phyloP scores from a whole-genome alignment of 1,140 invertebrate genomes.

The Sipha flava region DNA sequence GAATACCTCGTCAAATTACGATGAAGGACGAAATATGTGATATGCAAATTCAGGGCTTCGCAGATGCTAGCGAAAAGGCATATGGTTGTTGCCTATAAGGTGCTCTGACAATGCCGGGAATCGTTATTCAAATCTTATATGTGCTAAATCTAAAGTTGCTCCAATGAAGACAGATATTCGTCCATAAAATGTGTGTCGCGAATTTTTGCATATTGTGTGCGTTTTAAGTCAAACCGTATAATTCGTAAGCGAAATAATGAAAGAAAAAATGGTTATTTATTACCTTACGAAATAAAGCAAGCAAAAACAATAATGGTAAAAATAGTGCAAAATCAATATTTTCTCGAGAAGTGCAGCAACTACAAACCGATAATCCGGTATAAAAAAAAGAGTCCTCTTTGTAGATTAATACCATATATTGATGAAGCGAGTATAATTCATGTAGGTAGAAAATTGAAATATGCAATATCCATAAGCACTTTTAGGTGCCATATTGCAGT shows the following conservation, averaged over 20 bases:
- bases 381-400: not conserved
- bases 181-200: not conserved
- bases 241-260: not conserved
- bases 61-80: slow-evolving; percentile 16
- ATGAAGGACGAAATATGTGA: not conserved
- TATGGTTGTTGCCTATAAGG: slow-evolving; percentile 20
- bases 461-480: not conserved
- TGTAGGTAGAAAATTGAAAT: no score
- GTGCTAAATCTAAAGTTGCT: slow-evolving; percentile 41
- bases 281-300: not conserved
- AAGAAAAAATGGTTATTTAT: not conserved
- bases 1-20: not conserved
- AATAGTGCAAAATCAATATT: not conserved
- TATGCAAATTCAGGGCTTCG: slow-evolving; percentile 19
- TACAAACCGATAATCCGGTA: no score
- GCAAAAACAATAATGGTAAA: not conserved
- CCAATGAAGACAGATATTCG: slow-evolving; percentile 38
- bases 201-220: not conserved
- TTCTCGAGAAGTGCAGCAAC: not conserved
- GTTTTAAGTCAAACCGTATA: not conserved
- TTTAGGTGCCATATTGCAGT: not conserved
- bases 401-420: not conserved
- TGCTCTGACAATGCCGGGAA: not conserved
- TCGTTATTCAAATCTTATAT: slow-evolving; percentile 36
- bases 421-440: not conserved